These are phyloP conservation scores for Pissodes strobi DNA, from an alignment of 1,140 invertebrate genomes.

Conservation along the genomic window DNA sequence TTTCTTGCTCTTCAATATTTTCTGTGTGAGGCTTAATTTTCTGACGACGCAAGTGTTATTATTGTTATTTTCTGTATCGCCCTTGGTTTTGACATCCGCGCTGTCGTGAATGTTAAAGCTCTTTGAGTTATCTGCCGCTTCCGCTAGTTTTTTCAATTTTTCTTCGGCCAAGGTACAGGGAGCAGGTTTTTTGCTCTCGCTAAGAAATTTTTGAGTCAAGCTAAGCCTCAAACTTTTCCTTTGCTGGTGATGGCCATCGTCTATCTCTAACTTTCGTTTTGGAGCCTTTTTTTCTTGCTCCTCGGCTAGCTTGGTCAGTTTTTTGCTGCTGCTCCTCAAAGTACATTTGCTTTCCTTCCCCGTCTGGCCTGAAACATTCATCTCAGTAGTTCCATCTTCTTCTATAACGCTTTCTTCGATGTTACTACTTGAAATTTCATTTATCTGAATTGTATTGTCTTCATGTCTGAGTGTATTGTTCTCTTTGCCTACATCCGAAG, in stretches of 20 bases:
- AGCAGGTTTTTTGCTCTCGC: constrained; percentile 23
- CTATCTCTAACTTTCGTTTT: constrained; percentile 26
- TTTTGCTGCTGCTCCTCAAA: constrained; percentile 25
- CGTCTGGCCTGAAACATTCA: neutral
- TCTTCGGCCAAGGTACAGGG: constrained; percentile 36
- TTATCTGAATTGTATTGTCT: constrained; percentile 62
- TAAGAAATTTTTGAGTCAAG: constrained; percentile 28
- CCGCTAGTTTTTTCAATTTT: constrained; percentile 37
- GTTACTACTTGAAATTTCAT: constrained; percentile 63
- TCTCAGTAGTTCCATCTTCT: constrained; percentile 20
- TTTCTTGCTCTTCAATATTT: constrained; percentile 30
- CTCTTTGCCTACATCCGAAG: constrained; percentile 33
- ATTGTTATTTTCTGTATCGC: constrained; percentile 10
- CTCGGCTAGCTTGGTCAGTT: neutral
- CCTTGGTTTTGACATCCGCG: neutral
- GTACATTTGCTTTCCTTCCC: constrained; percentile 7
- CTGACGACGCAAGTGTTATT: neutral
- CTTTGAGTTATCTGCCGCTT: constrained; percentile 36
- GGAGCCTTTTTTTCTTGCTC: constrained; percentile 2
- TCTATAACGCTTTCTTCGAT: constrained; percentile 39
- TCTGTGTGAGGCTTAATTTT: constrained; percentile 19
- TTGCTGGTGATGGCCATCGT: constrained; percentile 9
- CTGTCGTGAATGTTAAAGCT: constrained; percentile 7
- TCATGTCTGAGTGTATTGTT: constrained; percentile 14
- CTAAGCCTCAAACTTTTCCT: constrained; percentile 39